Percentiles rank a stretch among this genome's conserved stretches.
phyloP scores from a whole-genome alignment of 2,113 vertebrate genomes.

The Aptenodytes forsteri region DNA sequence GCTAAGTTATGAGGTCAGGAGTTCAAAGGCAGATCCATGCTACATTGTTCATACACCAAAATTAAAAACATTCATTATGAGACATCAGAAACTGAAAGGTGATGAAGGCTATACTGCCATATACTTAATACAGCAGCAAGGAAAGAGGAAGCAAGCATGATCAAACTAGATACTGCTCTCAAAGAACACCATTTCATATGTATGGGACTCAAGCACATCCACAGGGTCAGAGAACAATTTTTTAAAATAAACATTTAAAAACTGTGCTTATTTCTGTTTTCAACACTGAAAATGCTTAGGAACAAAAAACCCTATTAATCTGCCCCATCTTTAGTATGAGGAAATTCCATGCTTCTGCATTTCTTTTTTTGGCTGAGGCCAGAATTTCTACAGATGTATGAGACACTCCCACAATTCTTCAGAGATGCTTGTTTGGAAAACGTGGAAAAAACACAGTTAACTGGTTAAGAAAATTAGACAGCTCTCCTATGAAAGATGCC shows the following conservation, averaged over 20 bases:
- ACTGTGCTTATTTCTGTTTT: not conserved
- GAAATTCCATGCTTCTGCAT: not conserved
- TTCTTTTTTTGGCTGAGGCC: not conserved
- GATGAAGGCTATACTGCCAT: not conserved
- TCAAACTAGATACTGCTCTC: not conserved
- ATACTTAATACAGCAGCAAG: not conserved
- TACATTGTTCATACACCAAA: not conserved
- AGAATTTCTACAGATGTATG: not conserved
- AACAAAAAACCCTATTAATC: not conserved
- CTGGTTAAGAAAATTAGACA: not conserved
- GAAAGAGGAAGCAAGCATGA: not conserved
- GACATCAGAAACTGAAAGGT: not conserved
- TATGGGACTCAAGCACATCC: not conserved
- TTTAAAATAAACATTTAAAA: not conserved
- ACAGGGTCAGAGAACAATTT: not conserved
- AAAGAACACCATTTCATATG: not conserved
- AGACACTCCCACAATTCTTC: not conserved
- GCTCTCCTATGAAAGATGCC: not conserved
- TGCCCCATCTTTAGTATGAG: not conserved
- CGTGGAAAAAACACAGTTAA: not conserved
- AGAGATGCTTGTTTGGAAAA: not conserved
- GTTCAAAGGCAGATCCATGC: not conserved
- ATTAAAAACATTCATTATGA: not conserved
- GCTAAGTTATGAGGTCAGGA: not conserved
- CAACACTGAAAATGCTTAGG: not conserved